Conservation (phyloP, 2,888 invertebrate species). For the Bombylius discolor region DNA sequence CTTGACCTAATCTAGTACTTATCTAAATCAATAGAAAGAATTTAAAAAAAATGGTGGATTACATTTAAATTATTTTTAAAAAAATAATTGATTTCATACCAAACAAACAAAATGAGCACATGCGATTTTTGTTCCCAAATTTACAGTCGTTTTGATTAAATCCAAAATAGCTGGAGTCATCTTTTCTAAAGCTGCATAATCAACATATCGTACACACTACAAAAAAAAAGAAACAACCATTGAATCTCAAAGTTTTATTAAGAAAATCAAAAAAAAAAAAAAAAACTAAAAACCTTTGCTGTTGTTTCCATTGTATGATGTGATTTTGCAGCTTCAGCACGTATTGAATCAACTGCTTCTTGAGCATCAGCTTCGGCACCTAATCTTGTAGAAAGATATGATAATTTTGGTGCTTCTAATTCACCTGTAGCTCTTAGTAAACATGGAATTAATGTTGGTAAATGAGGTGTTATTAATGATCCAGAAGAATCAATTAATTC, state of each 20-base stretch:
- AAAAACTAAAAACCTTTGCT: constrained; percentile 45
- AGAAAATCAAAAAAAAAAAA: background rate
- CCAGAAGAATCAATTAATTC: constrained; percentile 75
- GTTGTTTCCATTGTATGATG: constrained; percentile 84
- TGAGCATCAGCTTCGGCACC: constrained; percentile 55
- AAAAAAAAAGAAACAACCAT: background rate
- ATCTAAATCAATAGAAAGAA: constrained; percentile 19
- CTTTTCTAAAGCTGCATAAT: constrained; percentile 60
- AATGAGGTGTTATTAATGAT: constrained; percentile 62
- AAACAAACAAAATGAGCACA: constrained; percentile 67
- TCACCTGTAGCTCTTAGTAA: constrained; percentile 78
- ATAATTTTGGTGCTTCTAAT: constrained; percentile 64
- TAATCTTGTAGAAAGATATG: constrained; percentile 63
- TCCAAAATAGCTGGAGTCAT: constrained; percentile 73
- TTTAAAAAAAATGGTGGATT: background rate
- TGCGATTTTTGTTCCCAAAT: constrained; percentile 72
- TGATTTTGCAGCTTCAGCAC: constrained; percentile 68
- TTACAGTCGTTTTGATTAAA: constrained; percentile 63
- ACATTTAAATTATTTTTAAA: constrained; percentile 15
- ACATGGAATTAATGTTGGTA: constrained; percentile 68
- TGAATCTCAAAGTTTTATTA: background rate
- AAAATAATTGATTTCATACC: constrained; percentile 35
- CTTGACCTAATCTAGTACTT: constrained; percentile 39
- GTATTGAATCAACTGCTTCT: constrained; percentile 62
- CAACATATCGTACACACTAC: constrained; percentile 56